A percentile compares a stretch with the other conserved stretches of the same genome.
phyloP scores from a whole-genome alignment of 2,797 vertebrate genomes.

The Oryzias sinensis region DNA sequence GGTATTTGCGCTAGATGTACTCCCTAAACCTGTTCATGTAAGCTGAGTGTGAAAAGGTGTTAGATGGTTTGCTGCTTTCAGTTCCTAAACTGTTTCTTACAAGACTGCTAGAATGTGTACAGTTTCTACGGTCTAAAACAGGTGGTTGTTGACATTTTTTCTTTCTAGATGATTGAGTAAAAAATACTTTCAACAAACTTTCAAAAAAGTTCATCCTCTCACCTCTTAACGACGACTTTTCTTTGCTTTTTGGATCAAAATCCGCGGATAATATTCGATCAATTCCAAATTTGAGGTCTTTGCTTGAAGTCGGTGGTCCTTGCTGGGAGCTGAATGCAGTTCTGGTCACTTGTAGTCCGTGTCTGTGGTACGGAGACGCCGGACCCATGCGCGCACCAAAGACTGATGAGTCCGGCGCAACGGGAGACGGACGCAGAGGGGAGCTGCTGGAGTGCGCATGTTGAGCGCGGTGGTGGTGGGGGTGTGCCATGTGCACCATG shows the following conservation, averaged over 20 bases:
- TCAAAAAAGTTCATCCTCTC: slow-evolving; percentile 56
- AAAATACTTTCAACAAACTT: too few species aligned
- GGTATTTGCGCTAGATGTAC: slow-evolving; percentile 25
- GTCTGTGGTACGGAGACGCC: slow-evolving; percentile 84
- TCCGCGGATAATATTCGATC: slow-evolving; percentile 95
- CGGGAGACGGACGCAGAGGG: slow-evolving; percentile 90
- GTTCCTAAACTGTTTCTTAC: slow-evolving; percentile 22
- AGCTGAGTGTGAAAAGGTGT: slow-evolving; percentile 6
- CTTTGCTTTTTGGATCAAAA: slow-evolving; percentile 92
- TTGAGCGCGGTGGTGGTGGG: slow-evolving; percentile 59
- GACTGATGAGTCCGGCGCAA: slow-evolving; percentile 83
- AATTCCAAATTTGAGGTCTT: slow-evolving; percentile 98
- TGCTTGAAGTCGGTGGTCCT: slow-evolving; percentile 87
- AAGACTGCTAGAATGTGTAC: not conserved
- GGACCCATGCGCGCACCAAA: slow-evolving; percentile 84
- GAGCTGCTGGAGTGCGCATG: slow-evolving; percentile 81
- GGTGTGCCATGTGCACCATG: slow-evolving; percentile 85
- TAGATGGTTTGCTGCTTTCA: slow-evolving; percentile 23
- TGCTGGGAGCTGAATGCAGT: slow-evolving; percentile 75
- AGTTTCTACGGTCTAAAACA: not conserved
- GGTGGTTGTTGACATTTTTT: too few species aligned
- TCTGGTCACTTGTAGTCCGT: slow-evolving; percentile 78
- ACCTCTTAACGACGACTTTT: slow-evolving; percentile 92
- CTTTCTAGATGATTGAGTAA: too few species aligned
- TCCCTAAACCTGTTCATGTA: slow-evolving; percentile 26